Evolutionary conservation across 2,888 invertebrate species (phyloP), one percentile per base, ranked within the genome.

Genomic region (Mythimna lalbum): DNA sequence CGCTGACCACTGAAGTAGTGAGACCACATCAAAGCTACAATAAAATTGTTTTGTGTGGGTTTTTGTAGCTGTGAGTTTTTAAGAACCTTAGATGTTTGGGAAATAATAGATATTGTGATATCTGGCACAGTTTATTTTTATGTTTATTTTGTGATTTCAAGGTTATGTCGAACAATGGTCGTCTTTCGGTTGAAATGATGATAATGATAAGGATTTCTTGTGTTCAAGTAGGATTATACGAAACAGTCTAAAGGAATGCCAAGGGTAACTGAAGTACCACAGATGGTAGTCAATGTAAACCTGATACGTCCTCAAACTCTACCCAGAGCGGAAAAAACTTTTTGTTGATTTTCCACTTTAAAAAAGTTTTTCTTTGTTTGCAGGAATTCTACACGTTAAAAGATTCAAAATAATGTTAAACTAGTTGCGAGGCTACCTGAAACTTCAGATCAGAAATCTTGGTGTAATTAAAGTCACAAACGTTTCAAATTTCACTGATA

Each of bases 11-110:
- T 43, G 36, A 62, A 66, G 63, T 33, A 62, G 33, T 56, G 3
- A 6, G 3, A 57, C 79, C 80, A 62, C 80, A 66, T 62, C 47
- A 80, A 62, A 75, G 76, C 47, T 17, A 27, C 39, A 79, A 68
- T 60, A 80, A 75, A 74, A 61, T n/a, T 14, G 53, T 65, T 56
- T 57, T 39, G 31, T 56, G 60, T 79, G 36, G 57, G 50, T 17
- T 73, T 57, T n/a, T 49, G 57, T 33, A 23, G 39, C 27, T 57
- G 55, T 4, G 52, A 17, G 63, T 53, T 4, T n/a, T 21, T 36
- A 27, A 23, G 12, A 72, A 19, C 19, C 43, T 74, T 74, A 62
- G 73, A 70, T 14, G 57, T 77, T 70, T n/a, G 17, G 10, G 27
- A 27, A 69, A 76, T n/a, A 21, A 57, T n/a, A n/a, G n/a, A n/a